Evolutionary conservation across 2,113 vertebrate genomes (phyloP).

Genomic region (Jacana jacana): DNA sequence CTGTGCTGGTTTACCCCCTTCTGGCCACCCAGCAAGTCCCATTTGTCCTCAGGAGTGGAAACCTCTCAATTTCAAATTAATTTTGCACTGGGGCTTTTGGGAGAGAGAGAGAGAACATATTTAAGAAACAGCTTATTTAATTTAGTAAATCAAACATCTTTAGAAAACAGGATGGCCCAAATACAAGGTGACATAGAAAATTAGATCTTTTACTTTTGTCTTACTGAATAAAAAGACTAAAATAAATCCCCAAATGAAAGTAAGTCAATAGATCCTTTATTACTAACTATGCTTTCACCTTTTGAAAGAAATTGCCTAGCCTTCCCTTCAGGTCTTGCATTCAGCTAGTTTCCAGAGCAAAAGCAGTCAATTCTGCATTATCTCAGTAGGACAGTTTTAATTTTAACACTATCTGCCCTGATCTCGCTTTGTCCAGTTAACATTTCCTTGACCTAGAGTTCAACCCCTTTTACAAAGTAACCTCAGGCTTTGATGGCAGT

Average conservation of each 20-base stretch:
- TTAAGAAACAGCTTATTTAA: not conserved
- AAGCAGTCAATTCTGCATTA: constrained; percentile 45
- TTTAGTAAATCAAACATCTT: not conserved
- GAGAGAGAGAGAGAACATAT: not conserved
- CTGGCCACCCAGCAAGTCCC: not conserved
- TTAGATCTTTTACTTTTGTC: not conserved
- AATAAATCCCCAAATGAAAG: not conserved
- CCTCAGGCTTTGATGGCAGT: constrained; percentile 71
- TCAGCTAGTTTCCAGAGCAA: constrained; percentile 22
- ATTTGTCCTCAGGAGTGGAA: not conserved
- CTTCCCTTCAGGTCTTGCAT: not conserved
- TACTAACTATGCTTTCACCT: not conserved
- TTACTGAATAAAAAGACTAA: not conserved
- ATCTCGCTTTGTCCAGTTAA: constrained; percentile 75
- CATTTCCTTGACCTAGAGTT: constrained; percentile 80
- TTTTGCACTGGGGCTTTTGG: not conserved
- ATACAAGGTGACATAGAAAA: not conserved
- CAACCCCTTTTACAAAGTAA: constrained; percentile 72
- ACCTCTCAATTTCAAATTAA: not conserved
- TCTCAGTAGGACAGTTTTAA: constrained; percentile 53
- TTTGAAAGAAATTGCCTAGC: not conserved
- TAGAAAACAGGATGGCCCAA: not conserved
- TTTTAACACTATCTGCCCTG: constrained; percentile 71
- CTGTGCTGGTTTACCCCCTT: not conserved
- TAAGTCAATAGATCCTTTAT: not conserved